phyloP scores from a whole-genome alignment of 2,113 vertebrate genomes.

The Sylvia atricapilla region DNA sequence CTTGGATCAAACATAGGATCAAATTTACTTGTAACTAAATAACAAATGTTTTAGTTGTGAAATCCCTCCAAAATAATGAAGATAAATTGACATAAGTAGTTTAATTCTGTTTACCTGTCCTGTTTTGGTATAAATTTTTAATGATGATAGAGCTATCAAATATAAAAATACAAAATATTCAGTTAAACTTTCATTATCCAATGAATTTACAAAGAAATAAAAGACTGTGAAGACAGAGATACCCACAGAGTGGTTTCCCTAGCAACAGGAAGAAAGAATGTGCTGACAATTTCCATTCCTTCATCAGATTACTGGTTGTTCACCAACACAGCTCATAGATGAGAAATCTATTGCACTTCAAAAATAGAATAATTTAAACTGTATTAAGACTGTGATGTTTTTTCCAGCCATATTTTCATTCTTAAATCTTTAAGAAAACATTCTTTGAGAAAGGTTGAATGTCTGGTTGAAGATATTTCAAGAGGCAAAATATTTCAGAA shows the following conservation, averaged over 20 bases:
- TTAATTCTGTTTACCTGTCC: neutral
- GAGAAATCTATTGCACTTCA: neutral
- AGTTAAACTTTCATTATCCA: neutral
- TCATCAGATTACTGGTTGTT: neutral
- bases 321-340: neutral
- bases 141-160: neutral
- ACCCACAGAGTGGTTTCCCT: neutral
- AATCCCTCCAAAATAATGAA: neutral
- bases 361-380: neutral
- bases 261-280: neutral
- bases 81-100: neutral
- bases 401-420: neutral
- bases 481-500: neutral
- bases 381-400: neutral
- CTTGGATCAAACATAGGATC: neutral
- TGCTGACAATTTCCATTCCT: neutral
- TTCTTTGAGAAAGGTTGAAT: neutral
- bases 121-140: neutral
- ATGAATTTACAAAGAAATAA: neutral
- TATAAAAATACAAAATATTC: neutral
- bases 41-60: neutral
- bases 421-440: neutral
- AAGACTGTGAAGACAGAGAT: neutral
- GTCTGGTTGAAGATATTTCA: neutral
- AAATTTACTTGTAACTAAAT: neutral